Conservation (phyloP, 2,888 invertebrate species). For the Sinelater perroti region DNA sequence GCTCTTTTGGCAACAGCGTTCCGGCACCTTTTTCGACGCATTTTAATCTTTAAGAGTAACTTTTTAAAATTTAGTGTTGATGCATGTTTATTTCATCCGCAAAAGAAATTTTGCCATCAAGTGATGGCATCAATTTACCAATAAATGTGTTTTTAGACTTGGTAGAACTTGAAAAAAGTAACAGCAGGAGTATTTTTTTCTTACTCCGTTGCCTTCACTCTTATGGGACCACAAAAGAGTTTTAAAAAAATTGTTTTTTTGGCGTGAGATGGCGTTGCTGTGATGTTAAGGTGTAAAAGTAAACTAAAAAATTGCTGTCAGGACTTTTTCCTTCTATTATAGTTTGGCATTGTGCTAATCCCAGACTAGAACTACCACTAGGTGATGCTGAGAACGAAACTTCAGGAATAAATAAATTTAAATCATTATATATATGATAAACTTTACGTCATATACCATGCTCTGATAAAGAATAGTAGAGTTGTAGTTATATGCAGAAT, state of each 20-base stretch:
- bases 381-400: background rate
- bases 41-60: no score
- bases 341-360: no score
- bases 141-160: conserved; percentile 3
- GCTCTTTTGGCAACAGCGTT: no score
- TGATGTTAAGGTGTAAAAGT: no score
- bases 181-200: conserved; percentile 6
- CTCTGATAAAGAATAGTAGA: conserved; percentile 4
- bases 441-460: conserved; percentile 8
- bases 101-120: no score
- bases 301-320: no score
- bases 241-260: background rate
- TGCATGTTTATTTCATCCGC: no score
- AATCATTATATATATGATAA: conserved; percentile 14
- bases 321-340: no score
- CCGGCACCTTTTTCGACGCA: no score
- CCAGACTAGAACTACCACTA: background rate
- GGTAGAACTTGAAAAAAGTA: conserved; percentile 10
- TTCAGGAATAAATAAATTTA: conserved; percentile 11
- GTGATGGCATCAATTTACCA: background rate
- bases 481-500: conserved; percentile 1
- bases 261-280: conserved; percentile 2
- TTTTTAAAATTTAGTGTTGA: no score
- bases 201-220: conserved; percentile 4
- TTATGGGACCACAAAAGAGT: background rate